Conservation (phyloP, 2,113 vertebrate genomes). For the Tamias sibiricus region DNA sequence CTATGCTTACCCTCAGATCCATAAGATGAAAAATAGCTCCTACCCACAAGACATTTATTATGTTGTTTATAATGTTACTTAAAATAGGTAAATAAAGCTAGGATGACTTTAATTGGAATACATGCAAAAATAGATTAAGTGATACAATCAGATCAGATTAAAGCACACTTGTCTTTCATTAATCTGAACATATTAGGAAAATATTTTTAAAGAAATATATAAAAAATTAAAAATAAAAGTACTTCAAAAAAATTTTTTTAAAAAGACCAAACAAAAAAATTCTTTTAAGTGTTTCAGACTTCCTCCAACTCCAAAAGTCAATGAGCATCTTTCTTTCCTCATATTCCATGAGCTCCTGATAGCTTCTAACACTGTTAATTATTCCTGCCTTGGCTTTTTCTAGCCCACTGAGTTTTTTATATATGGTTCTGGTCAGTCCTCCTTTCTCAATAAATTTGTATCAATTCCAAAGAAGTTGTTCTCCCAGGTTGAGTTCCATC, state of each 20-base stretch:
- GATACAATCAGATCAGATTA: neutral
- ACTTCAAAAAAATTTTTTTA: neutral
- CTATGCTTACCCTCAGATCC: neutral
- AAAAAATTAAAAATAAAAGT: neutral
- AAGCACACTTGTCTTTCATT: neutral
- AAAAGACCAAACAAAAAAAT: neutral
- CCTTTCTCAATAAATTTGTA: neutral
- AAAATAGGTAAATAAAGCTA: neutral
- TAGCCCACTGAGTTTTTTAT: neutral
- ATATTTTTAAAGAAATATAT: neutral
- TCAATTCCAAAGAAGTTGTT: neutral
- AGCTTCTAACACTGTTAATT: neutral
- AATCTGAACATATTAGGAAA: neutral
- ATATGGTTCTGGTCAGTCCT: neutral
- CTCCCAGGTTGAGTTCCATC: neutral
- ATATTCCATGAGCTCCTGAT: neutral
- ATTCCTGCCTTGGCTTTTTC: neutral
- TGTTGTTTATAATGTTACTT: neutral
- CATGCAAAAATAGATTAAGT: neutral
- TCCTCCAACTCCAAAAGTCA: neutral
- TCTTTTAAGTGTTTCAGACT: neutral
- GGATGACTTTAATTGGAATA: neutral
- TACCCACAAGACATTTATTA: neutral
- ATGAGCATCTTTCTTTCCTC: neutral
- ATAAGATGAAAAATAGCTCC: neutral